Evolutionary conservation across 2,797 vertebrate species (phyloP).

Genomic region (Acipenser ruthenus): DNA sequence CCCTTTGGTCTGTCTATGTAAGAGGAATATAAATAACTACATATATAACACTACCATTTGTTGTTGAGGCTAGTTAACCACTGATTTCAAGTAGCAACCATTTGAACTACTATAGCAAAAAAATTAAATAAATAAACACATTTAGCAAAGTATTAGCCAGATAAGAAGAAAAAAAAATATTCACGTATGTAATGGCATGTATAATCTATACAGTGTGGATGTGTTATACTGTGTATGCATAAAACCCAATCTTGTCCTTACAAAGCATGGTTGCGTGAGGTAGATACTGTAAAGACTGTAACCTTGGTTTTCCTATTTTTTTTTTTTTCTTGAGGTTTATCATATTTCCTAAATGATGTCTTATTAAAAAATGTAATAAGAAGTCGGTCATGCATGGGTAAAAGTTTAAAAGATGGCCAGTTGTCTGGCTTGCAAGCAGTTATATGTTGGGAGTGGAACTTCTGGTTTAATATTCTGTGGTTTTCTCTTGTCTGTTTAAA

Average conservation of each 20-base stretch:
- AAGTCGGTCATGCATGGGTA: constrained; percentile 6
- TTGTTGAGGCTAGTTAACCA: constrained; percentile 52
- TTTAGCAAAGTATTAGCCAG: constrained; percentile 15
- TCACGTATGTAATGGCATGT: constrained; percentile 59
- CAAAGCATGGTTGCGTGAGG: constrained; percentile 61
- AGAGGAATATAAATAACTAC: constrained; percentile 45
- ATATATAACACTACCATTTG: constrained; percentile 40
- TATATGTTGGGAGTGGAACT: neutral
- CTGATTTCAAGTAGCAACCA: constrained; percentile 37
- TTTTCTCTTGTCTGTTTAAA: constrained; percentile 1
- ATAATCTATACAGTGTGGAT: constrained; percentile 37
- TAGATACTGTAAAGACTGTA: constrained; percentile 37
- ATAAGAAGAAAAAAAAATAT: constrained; percentile 50
- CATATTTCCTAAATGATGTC: constrained; percentile 17
- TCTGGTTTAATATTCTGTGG: constrained; percentile 2
- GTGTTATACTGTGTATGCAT: constrained; percentile 51
- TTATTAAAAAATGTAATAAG: neutral
- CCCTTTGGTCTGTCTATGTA: constrained; percentile 49
- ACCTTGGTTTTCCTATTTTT: constrained; percentile 56
- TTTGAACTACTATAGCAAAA: constrained; percentile 18
- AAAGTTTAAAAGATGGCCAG: constrained; percentile 2
- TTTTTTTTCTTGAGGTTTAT: constrained; percentile 37
- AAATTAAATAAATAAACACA: constrained; percentile 14
- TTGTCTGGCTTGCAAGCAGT: constrained; percentile 2
- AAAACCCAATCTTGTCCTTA: constrained; percentile 55